Percentiles rank a stretch among this genome's conserved stretches.
phyloP scores from a whole-genome alignment of 2,888 invertebrate genomes.

The Sphecodes monilicornis region DNA sequence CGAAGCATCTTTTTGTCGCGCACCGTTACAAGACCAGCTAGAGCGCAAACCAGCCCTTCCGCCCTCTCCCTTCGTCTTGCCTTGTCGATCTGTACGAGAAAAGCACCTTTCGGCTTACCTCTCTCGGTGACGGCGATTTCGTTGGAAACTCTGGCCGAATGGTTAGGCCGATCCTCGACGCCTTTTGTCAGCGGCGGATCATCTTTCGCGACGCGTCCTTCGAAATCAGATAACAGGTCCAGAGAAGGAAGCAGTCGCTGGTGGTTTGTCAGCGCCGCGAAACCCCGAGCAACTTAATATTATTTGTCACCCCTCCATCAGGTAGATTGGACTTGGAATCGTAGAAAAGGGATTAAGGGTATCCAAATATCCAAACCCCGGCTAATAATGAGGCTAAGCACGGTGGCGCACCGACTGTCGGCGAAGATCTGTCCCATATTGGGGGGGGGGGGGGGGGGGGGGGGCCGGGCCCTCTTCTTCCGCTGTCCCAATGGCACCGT shows the following conservation, averaged over 20 bases:
- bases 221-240: constrained; percentile 65
- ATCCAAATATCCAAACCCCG: constrained; percentile 82
- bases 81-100: neutral
- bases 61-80: neutral
- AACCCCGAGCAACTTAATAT: constrained; percentile 77
- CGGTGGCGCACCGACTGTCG: constrained; percentile 43
- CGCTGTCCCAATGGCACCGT: constrained; percentile 33
- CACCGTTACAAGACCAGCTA: constrained; percentile 14
- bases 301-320: constrained; percentile 79
- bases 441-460: too few species aligned
- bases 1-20: constrained; percentile 8
- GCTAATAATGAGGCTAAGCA: constrained; percentile 77
- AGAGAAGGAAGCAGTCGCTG: constrained; percentile 3
- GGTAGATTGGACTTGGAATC: constrained; percentile 75
- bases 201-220: constrained; percentile 60
- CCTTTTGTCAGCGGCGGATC: constrained; percentile 61
- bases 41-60: neutral
- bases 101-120: constrained; percentile 21
- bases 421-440: constrained; percentile 52
- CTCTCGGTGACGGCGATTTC: constrained; percentile 34
- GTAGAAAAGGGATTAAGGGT: constrained; percentile 80
- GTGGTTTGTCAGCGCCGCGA: constrained; percentile 20
- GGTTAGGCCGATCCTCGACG: constrained; percentile 16
- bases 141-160: constrained; percentile 23
- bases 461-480: neutral